Percentiles rank a stretch among this genome's conserved stretches.
These are phyloP conservation scores for Conomelus anceps DNA, from an alignment of 2,888 invertebrate genomes.

Conservation along the genomic window DNA sequence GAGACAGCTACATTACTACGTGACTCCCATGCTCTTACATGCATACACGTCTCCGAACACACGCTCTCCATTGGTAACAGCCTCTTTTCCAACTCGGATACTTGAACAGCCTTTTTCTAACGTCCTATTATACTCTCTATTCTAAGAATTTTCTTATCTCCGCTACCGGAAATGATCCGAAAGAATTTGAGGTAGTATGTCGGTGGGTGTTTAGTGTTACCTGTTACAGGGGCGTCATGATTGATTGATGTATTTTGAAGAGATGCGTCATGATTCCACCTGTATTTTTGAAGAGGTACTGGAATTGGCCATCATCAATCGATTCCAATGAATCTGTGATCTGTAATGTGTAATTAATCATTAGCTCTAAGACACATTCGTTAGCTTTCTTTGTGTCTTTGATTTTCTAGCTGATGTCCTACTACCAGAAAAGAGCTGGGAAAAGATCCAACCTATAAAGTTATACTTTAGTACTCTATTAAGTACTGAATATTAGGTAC, in stretches of 20 bases:
- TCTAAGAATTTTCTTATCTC: background rate
- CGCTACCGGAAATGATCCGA: background rate
- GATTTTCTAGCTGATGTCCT: too few relatives aligned
- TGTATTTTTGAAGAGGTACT: background rate
- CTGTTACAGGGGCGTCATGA: background rate
- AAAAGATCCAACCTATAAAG: too few relatives aligned
- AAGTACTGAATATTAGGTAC: too few relatives aligned
- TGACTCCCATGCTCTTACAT: background rate
- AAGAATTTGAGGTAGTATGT: background rate
- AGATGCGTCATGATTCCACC: background rate
- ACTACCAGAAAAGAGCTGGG: too few relatives aligned
- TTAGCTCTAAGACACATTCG: too few relatives aligned
- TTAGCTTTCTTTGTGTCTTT: too few relatives aligned
- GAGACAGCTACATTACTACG: background rate
- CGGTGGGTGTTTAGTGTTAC: background rate
- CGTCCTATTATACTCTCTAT: background rate
- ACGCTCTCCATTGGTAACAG: background rate
- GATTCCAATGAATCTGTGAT: too few relatives aligned
- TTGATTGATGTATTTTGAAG: too few relatives aligned
- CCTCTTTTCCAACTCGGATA: background rate
- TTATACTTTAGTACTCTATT: too few relatives aligned
- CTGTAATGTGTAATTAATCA: too few relatives aligned
- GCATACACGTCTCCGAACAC: background rate
- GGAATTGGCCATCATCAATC: background rate
- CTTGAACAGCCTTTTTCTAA: background rate